These are phyloP conservation scores for Theonella swinhoei DNA, from an alignment of 37 sponge, comb jelly and placozoan species.

Conservation along the genomic window DNA sequence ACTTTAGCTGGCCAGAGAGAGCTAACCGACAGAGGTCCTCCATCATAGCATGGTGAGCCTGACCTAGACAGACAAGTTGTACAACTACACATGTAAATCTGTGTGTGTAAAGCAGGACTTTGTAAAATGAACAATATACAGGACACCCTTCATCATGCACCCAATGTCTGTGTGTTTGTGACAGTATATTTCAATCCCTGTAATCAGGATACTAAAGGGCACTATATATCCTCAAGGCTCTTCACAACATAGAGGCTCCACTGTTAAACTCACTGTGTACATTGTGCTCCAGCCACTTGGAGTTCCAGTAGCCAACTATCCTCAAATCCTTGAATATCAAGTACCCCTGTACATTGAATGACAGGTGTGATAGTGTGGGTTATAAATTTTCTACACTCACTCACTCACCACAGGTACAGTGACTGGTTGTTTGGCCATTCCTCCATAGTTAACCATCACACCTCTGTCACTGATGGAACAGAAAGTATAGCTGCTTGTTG, in stretches of 20 bases:
- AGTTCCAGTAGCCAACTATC: constrained; percentile 86
- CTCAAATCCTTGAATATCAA: constrained; percentile 78
- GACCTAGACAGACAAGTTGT: constrained; percentile 22
- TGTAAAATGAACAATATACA: neutral
- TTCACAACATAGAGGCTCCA: too few relatives aligned
- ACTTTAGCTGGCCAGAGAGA: constrained; percentile 35
- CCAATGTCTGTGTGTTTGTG: too few relatives aligned
- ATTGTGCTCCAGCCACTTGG: constrained; percentile 72
- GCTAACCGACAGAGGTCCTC: constrained; percentile 30
- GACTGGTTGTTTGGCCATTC: constrained; percentile 84
- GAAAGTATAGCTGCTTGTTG: too few relatives aligned
- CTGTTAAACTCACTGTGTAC: constrained; percentile 43
- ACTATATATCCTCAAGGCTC: too few relatives aligned
- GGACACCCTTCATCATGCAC: too few relatives aligned
- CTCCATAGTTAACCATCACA: constrained; percentile 89
- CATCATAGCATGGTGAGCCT: constrained; percentile 36
- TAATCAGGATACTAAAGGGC: too few relatives aligned
- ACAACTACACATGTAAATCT: neutral
- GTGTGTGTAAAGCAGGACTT: constrained; percentile 1
- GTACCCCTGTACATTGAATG: constrained; percentile 71
- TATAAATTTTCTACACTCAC: neutral
- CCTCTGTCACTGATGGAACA: constrained; percentile 41
- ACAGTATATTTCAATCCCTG: too few relatives aligned
- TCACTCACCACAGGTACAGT: constrained; percentile 68
- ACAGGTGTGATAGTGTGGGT: neutral